These are phyloP conservation scores for Lanistes nyassanus DNA, from an alignment of 1,140 invertebrate species.

Conservation along the genomic window DNA sequence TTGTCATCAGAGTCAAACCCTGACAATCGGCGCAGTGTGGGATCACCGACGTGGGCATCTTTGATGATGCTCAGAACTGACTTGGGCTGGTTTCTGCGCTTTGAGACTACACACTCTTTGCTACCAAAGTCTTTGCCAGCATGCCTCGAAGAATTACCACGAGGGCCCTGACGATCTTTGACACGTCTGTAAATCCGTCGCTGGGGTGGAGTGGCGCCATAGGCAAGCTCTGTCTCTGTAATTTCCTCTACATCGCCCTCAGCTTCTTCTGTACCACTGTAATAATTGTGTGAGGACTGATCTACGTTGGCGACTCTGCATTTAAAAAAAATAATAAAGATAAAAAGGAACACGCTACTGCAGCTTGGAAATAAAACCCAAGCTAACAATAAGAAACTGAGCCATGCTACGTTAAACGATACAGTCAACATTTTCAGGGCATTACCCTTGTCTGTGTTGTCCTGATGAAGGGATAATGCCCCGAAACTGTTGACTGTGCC, in stretches of 20 bases:
- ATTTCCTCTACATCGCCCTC: slow-evolving; percentile 23
- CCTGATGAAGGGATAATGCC: no score
- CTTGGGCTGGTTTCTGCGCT: slow-evolving; percentile 29
- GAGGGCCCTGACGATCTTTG: slow-evolving; percentile 15
- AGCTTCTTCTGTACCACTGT: slow-evolving; percentile 8
- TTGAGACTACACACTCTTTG: slow-evolving; percentile 36
- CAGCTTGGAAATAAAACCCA: no score
- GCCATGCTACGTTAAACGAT: no score
- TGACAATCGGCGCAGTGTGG: slow-evolving; percentile 45
- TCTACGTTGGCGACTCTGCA: not conserved
- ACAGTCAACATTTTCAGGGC: no score
- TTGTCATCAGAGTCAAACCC: slow-evolving; percentile 56
- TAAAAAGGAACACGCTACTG: no score
- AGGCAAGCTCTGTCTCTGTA: not conserved
- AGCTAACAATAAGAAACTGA: no score
- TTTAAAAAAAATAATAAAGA: no score
- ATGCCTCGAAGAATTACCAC: slow-evolving; percentile 5
- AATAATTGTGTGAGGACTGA: slow-evolving; percentile 13
- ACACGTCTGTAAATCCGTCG: slow-evolving; percentile 14
- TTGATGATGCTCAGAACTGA: slow-evolving; percentile 46
- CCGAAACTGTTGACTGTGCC: no score
- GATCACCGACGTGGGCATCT: slow-evolving; percentile 48
- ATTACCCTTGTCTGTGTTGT: no score
- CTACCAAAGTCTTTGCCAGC: slow-evolving; percentile 32
- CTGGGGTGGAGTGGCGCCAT: slow-evolving; percentile 25